Conservation (phyloP, 2,113 vertebrate genomes). For the Ornithorhynchus anatinus region DNA sequence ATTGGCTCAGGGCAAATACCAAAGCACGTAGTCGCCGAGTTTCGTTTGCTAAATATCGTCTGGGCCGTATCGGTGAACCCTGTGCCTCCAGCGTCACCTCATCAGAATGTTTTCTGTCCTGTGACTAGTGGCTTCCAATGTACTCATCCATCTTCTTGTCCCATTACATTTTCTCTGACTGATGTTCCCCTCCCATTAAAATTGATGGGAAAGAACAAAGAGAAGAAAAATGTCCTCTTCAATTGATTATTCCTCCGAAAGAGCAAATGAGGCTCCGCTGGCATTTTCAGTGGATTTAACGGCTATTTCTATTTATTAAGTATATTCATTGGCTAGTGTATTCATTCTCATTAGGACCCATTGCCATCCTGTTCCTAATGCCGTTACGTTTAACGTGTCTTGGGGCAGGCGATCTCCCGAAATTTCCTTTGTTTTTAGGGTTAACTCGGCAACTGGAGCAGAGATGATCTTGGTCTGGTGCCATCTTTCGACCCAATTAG, state of each 20-base stretch:
- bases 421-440: slow-evolving; percentile 32
- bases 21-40: slow-evolving; percentile 49
- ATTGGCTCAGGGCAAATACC: slow-evolving; percentile 59
- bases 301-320: slow-evolving; percentile 50
- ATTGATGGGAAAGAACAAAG: slow-evolving; percentile 87
- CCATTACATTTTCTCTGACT: slow-evolving; percentile 87
- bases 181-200: slow-evolving; percentile 91
- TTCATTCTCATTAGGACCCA: slow-evolving; percentile 25
- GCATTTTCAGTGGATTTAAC: slow-evolving; percentile 67
- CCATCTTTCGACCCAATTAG: slow-evolving; percentile 8
- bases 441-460: slow-evolving; percentile 36
- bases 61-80: slow-evolving; percentile 62
- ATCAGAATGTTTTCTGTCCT: slow-evolving; percentile 78
- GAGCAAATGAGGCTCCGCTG: slow-evolving; percentile 73
- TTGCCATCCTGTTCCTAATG: not conserved
- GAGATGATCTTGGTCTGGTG: slow-evolving; percentile 13
- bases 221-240: slow-evolving; percentile 77
- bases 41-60: slow-evolving; percentile 69
- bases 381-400: not conserved
- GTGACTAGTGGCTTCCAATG: slow-evolving; percentile 80
- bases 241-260: slow-evolving; percentile 81
- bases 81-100: slow-evolving; percentile 69
- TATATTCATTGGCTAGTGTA: slow-evolving; percentile 42
- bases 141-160: slow-evolving; percentile 92
- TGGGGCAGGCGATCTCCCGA: slow-evolving; percentile 23